Percentiles rank a stretch among this genome's conserved stretches.
Evolutionary conservation across 2,888 invertebrate species (phyloP).

Genomic region (Argynnis bischoffii): DNA sequence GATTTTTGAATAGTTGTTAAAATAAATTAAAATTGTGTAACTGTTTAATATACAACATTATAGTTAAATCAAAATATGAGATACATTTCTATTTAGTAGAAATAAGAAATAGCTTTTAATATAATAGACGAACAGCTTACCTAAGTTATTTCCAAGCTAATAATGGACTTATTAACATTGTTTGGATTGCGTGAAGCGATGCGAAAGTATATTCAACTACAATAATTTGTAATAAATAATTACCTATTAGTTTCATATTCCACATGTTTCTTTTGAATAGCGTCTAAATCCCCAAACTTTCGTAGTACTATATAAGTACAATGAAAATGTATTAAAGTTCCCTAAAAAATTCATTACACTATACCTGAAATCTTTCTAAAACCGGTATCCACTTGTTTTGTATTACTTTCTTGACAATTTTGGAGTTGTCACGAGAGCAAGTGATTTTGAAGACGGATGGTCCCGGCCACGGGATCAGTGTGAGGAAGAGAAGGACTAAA

Average conservation of each 20-base stretch:
- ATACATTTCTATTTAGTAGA: no score
- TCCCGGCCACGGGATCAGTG: conserved; percentile 94
- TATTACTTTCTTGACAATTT: conserved; percentile 92
- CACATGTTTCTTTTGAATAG: neutral
- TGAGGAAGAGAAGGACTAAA: conserved; percentile 89
- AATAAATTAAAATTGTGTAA: no score
- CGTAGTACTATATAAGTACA: neutral
- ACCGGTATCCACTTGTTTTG: conserved; percentile 96
- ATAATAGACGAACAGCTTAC: no score
- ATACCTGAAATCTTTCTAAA: conserved; percentile 90
- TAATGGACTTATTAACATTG: conserved; percentile 20
- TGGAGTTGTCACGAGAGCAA: conserved; percentile 93
- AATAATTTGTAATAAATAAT: neutral
- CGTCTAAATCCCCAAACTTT: no score
- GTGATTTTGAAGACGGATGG: conserved; percentile 93
- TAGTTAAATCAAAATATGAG: no score
- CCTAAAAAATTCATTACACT: no score
- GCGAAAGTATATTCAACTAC: neutral
- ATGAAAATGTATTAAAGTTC: neutral
- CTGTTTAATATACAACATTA: no score
- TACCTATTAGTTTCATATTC: neutral
- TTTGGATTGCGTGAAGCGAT: conserved; percentile 26
- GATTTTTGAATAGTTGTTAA: no score
- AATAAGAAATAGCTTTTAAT: no score
- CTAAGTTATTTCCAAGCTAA: neutral